Conservation (phyloP, 1,140 invertebrate genomes). For the Aphis gossypii region DNA sequence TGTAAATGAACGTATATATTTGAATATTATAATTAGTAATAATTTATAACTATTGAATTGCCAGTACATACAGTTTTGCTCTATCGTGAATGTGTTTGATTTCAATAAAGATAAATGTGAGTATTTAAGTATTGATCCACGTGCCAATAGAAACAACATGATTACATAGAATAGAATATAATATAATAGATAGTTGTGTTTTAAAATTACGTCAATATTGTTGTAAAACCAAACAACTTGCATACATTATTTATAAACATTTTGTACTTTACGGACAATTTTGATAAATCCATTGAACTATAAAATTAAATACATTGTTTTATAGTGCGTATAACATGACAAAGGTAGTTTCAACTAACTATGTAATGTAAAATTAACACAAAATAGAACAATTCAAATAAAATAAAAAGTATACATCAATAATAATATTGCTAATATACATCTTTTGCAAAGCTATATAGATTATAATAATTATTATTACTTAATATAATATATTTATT, state of each 20-base stretch:
- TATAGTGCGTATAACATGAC: neutral
- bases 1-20: no score
- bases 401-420: neutral
- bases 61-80: neutral
- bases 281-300: neutral
- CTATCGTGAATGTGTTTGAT: conserved; percentile 18
- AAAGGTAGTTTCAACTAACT: neutral
- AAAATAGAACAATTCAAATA: neutral
- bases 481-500: no score
- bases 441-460: no score
- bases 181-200: neutral
- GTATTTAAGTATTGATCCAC: neutral
- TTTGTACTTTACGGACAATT: neutral
- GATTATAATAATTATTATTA: no score
- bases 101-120: conserved; percentile 6
- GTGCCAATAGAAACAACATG: neutral
- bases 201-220: neutral
- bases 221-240: neutral
- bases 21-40: neutral
- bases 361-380: neutral
- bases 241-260: neutral
- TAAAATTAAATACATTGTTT: neutral
- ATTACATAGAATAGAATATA: neutral
- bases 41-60: neutral
- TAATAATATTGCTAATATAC: neutral